Percentiles rank a stretch among this genome's conserved stretches.
These are phyloP conservation scores for Hyppa rectilinea DNA, from an alignment of 2,888 invertebrate species.

Conservation along the genomic window DNA sequence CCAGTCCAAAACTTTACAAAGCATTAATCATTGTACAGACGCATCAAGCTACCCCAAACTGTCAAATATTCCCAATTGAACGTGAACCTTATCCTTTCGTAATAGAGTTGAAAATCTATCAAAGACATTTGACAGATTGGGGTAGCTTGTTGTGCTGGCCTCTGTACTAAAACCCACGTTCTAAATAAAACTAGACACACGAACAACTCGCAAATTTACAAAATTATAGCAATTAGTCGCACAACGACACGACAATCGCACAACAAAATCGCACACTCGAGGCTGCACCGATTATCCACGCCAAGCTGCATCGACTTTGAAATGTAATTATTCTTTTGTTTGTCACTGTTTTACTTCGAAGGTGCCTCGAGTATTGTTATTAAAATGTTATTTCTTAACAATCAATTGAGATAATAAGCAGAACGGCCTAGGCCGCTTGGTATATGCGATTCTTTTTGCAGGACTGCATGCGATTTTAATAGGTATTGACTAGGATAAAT, in stretches of 20 bases:
- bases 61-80: too few species aligned
- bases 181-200: slow-evolving; percentile 23
- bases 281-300: slow-evolving; percentile 72
- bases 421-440: slow-evolving; percentile 37
- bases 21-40: not conserved
- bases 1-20: not conserved
- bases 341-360: slow-evolving; percentile 47
- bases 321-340: slow-evolving; percentile 62
- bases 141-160: too few species aligned
- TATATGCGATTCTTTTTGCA: not conserved
- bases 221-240: slow-evolving; percentile 61
- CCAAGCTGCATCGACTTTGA: slow-evolving; percentile 61
- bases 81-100: too few species aligned
- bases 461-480: too few species aligned
- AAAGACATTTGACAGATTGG: too few species aligned
- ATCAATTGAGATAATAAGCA: slow-evolving; percentile 49
- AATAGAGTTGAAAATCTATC: too few species aligned
- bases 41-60: too few species aligned
- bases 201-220: slow-evolving; percentile 28
- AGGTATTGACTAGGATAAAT: too few species aligned
- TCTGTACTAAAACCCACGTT: not conserved
- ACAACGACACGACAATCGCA: slow-evolving; percentile 55
- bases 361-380: slow-evolving; percentile 42
- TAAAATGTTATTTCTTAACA: slow-evolving; percentile 42
- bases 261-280: slow-evolving; percentile 64